Evolutionary conservation across 2,888 invertebrate species (phyloP).

Genomic region (Stenichneumon culpator): DNA sequence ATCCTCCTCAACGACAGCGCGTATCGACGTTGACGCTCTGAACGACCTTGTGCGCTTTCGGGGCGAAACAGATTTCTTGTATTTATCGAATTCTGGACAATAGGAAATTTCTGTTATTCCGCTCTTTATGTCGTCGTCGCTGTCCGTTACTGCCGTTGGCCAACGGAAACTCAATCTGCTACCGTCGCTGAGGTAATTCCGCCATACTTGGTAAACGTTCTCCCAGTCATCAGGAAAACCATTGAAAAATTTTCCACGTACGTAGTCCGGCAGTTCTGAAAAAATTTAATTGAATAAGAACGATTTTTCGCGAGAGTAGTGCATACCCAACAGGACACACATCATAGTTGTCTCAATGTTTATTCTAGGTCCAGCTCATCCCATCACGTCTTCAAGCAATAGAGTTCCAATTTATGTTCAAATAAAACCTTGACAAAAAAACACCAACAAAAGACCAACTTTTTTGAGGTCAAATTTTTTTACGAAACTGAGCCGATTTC

Average conservation of each 20-base stretch:
- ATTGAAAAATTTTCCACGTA: conserved; percentile 80
- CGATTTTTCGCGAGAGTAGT: background rate
- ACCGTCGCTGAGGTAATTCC: conserved; percentile 73
- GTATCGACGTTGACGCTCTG: background rate
- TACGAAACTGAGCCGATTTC: no score
- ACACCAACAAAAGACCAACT: background rate
- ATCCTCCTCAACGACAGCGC: background rate
- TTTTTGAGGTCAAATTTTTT: no score
- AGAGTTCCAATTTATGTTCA: no score
- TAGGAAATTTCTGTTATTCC: conserved; percentile 75
- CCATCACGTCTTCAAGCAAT: no score
- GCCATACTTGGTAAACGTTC: conserved; percentile 81
- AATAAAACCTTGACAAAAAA: background rate
- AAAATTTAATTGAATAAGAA: conserved; percentile 7
- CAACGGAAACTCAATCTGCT: conserved; percentile 78
- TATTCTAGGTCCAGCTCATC: background rate
- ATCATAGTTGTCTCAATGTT: background rate
- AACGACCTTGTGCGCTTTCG: conserved; percentile 43
- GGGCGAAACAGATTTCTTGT: conserved; percentile 44
- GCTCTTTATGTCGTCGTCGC: conserved; percentile 80
- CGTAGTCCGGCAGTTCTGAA: conserved; percentile 80
- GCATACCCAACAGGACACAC: background rate
- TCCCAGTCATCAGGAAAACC: conserved; percentile 84
- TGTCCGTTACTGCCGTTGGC: conserved; percentile 81
- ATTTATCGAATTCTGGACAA: conserved; percentile 19